Conservation (phyloP, 2,797 vertebrate genomes). For the Aythya fuligula region DNA sequence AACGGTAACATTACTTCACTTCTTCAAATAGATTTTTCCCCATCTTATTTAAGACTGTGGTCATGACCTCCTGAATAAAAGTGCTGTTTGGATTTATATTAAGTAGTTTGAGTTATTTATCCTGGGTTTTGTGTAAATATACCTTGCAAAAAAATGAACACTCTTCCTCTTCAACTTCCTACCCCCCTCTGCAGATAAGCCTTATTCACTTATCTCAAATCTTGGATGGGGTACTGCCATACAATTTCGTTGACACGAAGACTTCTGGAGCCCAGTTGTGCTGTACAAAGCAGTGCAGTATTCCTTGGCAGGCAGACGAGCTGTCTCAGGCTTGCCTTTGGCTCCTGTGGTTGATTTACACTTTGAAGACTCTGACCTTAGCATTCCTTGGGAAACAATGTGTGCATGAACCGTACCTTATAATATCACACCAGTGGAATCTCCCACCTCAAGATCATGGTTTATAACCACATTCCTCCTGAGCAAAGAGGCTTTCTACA, state of each 20-base stretch:
- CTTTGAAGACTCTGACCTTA: neutral
- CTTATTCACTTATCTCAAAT: neutral
- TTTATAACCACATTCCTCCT: neutral
- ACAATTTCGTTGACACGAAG: neutral
- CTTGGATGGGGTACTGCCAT: neutral
- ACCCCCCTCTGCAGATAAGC: neutral
- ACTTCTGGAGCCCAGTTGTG: neutral
- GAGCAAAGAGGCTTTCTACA: neutral
- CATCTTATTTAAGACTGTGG: neutral
- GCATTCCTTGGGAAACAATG: neutral
- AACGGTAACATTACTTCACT: neutral
- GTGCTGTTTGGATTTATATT: neutral
- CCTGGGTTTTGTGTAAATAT: neutral
- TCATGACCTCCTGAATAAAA: neutral
- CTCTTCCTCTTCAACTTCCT: neutral
- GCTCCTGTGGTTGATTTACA: neutral
- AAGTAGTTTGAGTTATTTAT: neutral
- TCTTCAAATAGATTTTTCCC: neutral
- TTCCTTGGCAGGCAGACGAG: neutral
- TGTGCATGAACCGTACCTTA: neutral
- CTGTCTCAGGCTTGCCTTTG: neutral
- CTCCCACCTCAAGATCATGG: neutral
- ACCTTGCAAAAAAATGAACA: neutral
- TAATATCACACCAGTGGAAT: neutral
- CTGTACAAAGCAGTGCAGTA: neutral